Base-by-base conservation (phyloP, 2,113 vertebrate species). In the Chinchilla lanigera region DNA sequence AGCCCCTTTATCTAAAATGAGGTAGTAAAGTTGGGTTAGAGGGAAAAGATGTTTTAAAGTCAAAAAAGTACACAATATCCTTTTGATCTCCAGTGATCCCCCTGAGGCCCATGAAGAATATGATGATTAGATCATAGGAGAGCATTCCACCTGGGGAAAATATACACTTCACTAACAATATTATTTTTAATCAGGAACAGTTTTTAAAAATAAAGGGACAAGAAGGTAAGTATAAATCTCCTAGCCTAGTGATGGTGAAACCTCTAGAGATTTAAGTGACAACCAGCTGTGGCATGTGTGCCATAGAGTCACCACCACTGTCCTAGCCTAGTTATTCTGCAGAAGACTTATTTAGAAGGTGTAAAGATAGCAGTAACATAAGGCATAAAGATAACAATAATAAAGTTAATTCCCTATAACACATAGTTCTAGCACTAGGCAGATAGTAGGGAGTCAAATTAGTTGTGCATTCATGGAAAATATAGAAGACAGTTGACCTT, bases 291-390 rank as follows among this genome's bases (percentile, higher is more conserved):
- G 24, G 71, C 12, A 16, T 28, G 41, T 14, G 24, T 75, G 41
- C 41, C 41, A 30, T 6, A 77, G 73, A 24, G 28, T 16, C 26
- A 30, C 24, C 24, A 47, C 4, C 24, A 44, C 9, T 44, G 5
- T 47, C 22, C 13, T 28, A 14, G 73, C 26, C 41, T 47, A 89
- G 47, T 54, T 63, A 73, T 73, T 78, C 24, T 58, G 12, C 20
- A 54, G 44, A 82, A 94, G 3, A 80, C 58, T 54, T 93, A 94
- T 95, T 77, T 86, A 56, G 30, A 94, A 19, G 69, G 22, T 9
- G 56, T 35, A 50, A 3, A 30, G 19, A 61, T 85, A 78, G 58
- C 0, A 47, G 41, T 63, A 65, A 56, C 47, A 50, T 50, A 50
- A 50, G 60, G 24, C 60, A 61, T 26, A 61, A 61, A 26, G 60